These are phyloP conservation scores for Conchocele bisecta DNA, from an alignment of 2,888 invertebrate species.

Conservation along the genomic window DNA sequence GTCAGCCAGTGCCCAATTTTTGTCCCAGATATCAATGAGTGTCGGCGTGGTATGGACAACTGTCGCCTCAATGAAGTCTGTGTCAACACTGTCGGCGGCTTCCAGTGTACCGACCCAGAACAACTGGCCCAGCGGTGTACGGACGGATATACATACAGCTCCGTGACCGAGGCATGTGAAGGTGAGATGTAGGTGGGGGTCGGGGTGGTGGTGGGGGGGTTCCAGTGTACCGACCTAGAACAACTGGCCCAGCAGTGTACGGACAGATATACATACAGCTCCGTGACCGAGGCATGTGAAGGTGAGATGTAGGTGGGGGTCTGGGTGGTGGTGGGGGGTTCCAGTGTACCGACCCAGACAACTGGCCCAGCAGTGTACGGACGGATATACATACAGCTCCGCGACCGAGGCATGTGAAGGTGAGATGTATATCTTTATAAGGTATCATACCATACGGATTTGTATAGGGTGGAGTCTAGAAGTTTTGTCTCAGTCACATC, in stretches of 20 bases:
- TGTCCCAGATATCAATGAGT: slow-evolving; percentile 91
- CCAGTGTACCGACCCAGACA: background rate
- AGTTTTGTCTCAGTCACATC: too few relatives aligned
- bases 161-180: slow-evolving; percentile 71
- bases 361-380: too few relatives aligned
- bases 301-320: background rate
- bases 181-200: slow-evolving; percentile 61
- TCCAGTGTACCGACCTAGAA: too few relatives aligned
- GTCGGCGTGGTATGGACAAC: slow-evolving; percentile 83
- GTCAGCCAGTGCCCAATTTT: background rate
- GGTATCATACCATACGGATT: too few relatives aligned
- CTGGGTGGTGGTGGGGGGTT: background rate
- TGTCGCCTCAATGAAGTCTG: slow-evolving; percentile 88
- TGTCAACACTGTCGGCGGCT: slow-evolving; percentile 93
- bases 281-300: too few relatives aligned
- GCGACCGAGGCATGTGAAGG: too few relatives aligned
- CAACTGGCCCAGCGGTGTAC: slow-evolving; percentile 71
- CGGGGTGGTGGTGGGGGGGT: background rate
- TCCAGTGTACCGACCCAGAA: slow-evolving; percentile 87
- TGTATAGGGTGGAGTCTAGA: too few relatives aligned
- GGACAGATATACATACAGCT: too few relatives aligned
- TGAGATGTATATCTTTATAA: background rate
- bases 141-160: slow-evolving; percentile 82
- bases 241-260: too few relatives aligned
- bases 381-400: too few relatives aligned